Evolutionary conservation across 1,140 invertebrate species (phyloP).

Genomic region (Agrypnia vestita): DNA sequence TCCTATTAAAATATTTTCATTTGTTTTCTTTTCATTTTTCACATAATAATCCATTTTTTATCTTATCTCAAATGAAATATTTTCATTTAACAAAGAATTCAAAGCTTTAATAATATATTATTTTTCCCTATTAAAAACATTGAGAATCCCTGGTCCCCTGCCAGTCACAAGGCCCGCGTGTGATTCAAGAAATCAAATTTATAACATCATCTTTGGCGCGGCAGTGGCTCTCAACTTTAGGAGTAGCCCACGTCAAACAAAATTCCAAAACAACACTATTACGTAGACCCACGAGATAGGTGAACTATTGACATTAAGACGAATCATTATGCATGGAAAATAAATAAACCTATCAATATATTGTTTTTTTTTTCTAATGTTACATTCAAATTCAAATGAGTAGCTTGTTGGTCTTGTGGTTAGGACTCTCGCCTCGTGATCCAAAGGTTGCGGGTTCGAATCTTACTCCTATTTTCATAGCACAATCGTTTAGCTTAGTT

Average conservation of each 20-base stretch:
- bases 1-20: too few species aligned
- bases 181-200: background rate
- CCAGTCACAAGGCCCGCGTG: background rate
- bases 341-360: background rate
- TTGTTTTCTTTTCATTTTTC: too few species aligned
- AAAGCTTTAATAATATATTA: too few species aligned
- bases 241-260: background rate
- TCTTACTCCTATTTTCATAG: too few species aligned
- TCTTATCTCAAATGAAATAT: too few species aligned
- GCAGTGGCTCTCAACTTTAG: background rate
- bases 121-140: background rate
- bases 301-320: slow-evolving; percentile 23
- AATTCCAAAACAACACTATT: background rate
- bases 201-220: background rate
- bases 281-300: background rate
- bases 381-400: too few species aligned
- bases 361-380: background rate
- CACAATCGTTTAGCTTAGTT: too few species aligned
- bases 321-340: background rate
- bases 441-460: too few species aligned
- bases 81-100: too few species aligned
- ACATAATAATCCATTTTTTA: too few species aligned
- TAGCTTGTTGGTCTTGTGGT: too few species aligned
- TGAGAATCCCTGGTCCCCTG: background rate
- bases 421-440: too few species aligned